Evolutionary conservation across 2,113 vertebrate genomes (phyloP), one percentile per base, ranked within the genome.

Genomic region (Dromaius novaehollandiae): DNA sequence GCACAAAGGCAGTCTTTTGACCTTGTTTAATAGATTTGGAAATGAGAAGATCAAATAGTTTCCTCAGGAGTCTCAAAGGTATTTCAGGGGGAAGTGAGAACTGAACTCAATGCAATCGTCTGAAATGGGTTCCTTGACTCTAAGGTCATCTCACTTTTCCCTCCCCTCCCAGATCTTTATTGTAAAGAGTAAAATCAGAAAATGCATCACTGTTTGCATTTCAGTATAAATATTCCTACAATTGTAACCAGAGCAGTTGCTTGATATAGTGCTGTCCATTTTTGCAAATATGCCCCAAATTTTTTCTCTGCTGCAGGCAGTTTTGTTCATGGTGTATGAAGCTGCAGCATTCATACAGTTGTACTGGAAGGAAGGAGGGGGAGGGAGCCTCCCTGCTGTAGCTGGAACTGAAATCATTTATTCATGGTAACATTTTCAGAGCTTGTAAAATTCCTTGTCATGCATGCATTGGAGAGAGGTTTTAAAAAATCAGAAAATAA

Each of bases 11-110:
- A 60, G 55, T 32, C 34, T 88, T 96, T 91, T 60, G 81, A 68
- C 60, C 42, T 83, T 70, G 18, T 82, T 94, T 90, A 94, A 80
- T 40, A 91, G 50, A 63, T 91, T 44, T 82, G 90, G 51, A 92
- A 93, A 84, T 64, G 4, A 93, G n/a, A 4, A 90, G 65, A 68
- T 75, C 60, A 75, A 88, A 90, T 78, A 75, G 38, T 82, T 92
- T 93, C 51, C 48, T 56, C 20, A 3, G 2, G 21, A 81, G 46
- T 50, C 24, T 94, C 81, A 60, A 75, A 83, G 63, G 61, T 53
- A 22, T 82, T 60, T 80, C 71, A 65, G 25, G 19, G 17, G 77
- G 56, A 88, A 22, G 15, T 77, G 86, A 79, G n/a, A 86, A 55
- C 9, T 48, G 71, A 81, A 81, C n/a, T 1, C 50, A 60, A 60